Evolutionary conservation across 2,113 vertebrate genomes (phyloP).

Genomic region (Kobus ellipsiprymnus): DNA sequence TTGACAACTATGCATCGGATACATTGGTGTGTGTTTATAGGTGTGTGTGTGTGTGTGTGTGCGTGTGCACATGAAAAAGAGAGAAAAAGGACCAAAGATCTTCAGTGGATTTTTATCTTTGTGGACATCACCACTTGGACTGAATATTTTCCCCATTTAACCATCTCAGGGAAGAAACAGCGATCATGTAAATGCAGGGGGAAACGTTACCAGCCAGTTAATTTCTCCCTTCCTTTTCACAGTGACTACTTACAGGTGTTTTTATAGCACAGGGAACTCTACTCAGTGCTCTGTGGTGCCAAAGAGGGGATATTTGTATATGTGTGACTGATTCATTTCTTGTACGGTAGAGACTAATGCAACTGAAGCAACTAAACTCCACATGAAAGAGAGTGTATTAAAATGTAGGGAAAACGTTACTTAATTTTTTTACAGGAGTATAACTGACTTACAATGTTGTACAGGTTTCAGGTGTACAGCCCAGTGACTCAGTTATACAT

Average conservation of each 20-base stretch:
- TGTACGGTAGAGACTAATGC: neutral
- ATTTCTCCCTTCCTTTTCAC: neutral
- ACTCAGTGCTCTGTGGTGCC: neutral
- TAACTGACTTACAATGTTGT: neutral
- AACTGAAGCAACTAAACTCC: neutral
- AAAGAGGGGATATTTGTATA: neutral
- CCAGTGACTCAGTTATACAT: neutral
- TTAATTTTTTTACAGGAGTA: neutral
- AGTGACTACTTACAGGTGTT: neutral
- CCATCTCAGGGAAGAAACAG: neutral
- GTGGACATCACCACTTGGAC: neutral
- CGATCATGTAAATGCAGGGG: neutral
- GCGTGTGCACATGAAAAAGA: neutral
- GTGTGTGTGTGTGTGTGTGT: neutral
- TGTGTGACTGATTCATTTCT: neutral
- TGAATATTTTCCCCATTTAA: neutral
- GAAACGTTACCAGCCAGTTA: neutral
- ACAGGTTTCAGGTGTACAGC: neutral
- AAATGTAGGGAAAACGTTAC: neutral
- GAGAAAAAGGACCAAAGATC: neutral
- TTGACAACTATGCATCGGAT: neutral
- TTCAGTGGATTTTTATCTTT: neutral
- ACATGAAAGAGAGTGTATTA: neutral
- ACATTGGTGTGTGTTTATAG: too few species aligned
- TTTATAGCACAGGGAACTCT: neutral